Conservation (phyloP, 2,888 invertebrate species). For the Clunio marinus region DNA sequence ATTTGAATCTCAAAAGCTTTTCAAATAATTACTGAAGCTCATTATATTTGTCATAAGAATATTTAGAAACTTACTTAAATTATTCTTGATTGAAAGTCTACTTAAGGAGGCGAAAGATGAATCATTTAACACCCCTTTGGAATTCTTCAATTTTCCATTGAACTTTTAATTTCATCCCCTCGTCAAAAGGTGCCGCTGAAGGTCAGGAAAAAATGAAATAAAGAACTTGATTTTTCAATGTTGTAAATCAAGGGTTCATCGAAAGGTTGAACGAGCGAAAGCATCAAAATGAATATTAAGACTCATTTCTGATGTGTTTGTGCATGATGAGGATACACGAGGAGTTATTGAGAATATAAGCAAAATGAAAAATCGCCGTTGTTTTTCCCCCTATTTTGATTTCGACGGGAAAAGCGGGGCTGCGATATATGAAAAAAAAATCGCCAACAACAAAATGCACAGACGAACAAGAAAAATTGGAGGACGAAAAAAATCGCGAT, state of each 20-base stretch:
- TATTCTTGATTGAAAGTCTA: too few relatives aligned
- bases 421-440: slow-evolving; percentile 20
- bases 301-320: slow-evolving; percentile 6
- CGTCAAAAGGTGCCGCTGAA: slow-evolving; percentile 9
- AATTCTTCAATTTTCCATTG: not conserved
- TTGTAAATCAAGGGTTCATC: slow-evolving; percentile 1
- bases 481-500: not conserved
- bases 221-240: not conserved
- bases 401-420: not conserved
- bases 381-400: slow-evolving; percentile 1
- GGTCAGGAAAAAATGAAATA: not conserved
- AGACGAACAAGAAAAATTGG: slow-evolving; percentile 1
- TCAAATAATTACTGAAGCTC: too few relatives aligned
- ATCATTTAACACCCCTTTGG: not conserved
- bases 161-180: not conserved
- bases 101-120: too few relatives aligned
- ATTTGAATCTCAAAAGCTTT: too few relatives aligned
- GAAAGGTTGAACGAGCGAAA: not conserved
- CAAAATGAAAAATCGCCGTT: slow-evolving; percentile 25
- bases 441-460: slow-evolving; percentile 3
- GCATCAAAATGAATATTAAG: not conserved
- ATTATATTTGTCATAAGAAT: too few relatives aligned
- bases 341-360: slow-evolving; percentile 10
- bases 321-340: not conserved
- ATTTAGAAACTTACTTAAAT: too few relatives aligned